Conservation (phyloP, 37 sponge, comb jelly and placozoan species). For the Spongia lamella region DNA sequence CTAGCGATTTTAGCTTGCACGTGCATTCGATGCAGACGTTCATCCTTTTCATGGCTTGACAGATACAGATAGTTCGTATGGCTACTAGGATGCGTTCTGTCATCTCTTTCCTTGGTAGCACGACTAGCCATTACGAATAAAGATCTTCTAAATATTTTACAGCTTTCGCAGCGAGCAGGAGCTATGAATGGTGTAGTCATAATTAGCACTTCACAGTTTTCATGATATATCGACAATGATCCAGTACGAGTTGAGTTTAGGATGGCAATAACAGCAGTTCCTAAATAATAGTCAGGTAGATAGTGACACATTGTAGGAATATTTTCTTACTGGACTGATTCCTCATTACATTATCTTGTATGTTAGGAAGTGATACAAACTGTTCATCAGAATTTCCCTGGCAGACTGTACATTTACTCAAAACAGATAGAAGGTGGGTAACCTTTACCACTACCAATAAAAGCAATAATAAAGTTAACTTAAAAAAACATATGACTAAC, state of each 20-base stretch:
- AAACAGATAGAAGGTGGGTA: too few relatives aligned
- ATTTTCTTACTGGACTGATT: too few relatives aligned
- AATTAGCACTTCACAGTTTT: conserved; percentile 27
- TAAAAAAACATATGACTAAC: too few relatives aligned
- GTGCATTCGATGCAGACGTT: conserved; percentile 4
- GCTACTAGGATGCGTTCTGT: conserved; percentile 19
- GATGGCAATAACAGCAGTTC: conserved; percentile 8
- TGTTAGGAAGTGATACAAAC: too few relatives aligned
- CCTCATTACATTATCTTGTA: too few relatives aligned
- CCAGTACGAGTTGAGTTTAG: conserved; percentile 4
- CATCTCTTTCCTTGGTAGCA: background rate
- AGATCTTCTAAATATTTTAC: conserved; percentile 5
- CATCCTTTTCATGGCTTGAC: background rate
- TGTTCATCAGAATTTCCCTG: too few relatives aligned
- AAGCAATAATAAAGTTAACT: too few relatives aligned
- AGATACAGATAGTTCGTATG: conserved; percentile 1
- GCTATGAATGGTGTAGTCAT: too few relatives aligned
- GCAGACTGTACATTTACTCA: too few relatives aligned
- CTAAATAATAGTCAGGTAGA: too few relatives aligned
- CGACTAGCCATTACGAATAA: background rate
- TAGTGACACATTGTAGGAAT: too few relatives aligned
- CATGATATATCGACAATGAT: conserved; percentile 13
- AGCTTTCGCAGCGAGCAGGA: conserved; percentile 10
- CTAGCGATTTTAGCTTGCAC: background rate
- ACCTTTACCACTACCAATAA: too few relatives aligned